Evolutionary conservation across 2,113 vertebrate genomes (phyloP), one percentile per base, ranked within the genome.

Genomic region (Acanthisitta chloris): DNA sequence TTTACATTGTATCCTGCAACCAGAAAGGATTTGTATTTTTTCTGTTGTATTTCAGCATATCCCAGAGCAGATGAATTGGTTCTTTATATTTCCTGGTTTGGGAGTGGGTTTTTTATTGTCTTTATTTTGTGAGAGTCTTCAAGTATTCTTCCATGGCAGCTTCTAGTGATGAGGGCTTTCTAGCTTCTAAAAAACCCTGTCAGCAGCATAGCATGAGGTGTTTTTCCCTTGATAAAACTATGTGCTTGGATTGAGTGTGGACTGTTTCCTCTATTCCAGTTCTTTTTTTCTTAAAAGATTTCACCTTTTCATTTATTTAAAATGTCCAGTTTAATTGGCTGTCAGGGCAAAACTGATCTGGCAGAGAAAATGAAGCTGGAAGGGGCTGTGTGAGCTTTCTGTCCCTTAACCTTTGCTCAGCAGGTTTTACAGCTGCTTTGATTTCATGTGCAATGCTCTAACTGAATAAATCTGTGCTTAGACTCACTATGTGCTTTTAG

Each of bases 1-100:
- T 36, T 70, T 21, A 14, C 0, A 0, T 7, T 10, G 15, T 17
- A 3, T 33, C 74, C 38, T 58, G 51, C n/a, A 57, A 3, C 26
- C 46, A 34, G 73, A 20, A 61, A 24, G 25, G 21, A 12, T 6
- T 66, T 3, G 18, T 7, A 0, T 9, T 62, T 72, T 34, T 55
- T 17, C 13, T 49, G 20, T 34, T 73, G 15, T 17, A 24, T 69
- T 61, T 84, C 48, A 86, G 5, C 10, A 3, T 43, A 34, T 69
- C 14, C 29, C 49, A 19, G 33, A 42, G 23, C 10, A 67, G 34
- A 33, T 69, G 34, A 49, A 28, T 6, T 18, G 17, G 18, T 45
- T 59, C 0, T 1, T 33, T 5, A 17, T 28, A 29, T 77, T 8
- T 36, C 12, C 10, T 71, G 14, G 4, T 85, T 33, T 48, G 13